Evolutionary conservation across 2,888 invertebrate genomes (phyloP).

Genomic region (Tricholauxania praeusta): DNA sequence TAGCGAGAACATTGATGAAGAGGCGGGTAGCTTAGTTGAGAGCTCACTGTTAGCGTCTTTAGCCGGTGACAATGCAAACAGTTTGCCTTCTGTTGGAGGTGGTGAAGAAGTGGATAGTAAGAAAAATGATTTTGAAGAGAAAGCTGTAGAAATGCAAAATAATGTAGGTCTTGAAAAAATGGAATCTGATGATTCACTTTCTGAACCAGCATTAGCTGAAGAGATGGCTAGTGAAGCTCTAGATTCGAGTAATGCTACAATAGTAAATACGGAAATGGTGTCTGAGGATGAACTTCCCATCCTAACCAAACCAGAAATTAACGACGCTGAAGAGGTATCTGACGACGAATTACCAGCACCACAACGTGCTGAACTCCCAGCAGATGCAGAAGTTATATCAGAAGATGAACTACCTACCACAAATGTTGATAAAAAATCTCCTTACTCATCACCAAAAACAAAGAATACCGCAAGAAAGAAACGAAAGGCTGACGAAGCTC

Average conservation of each 20-base stretch:
- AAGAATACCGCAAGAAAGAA: conserved; percentile 40
- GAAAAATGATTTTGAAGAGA: conserved; percentile 59
- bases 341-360: conserved; percentile 82
- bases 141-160: conserved; percentile 48
- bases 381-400: conserved; percentile 82
- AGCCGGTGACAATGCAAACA: conserved; percentile 68
- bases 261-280: conserved; percentile 86
- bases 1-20: conserved; percentile 51
- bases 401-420: conserved; percentile 80
- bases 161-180: conserved; percentile 53
- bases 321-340: conserved; percentile 86
- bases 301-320: conserved; percentile 80
- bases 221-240: conserved; percentile 58
- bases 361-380: conserved; percentile 77
- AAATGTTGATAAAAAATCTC: conserved; percentile 42
- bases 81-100: conserved; percentile 65
- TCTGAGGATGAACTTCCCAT: conserved; percentile 86
- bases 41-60: conserved; percentile 66
- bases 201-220: conserved; percentile 63
- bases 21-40: conserved; percentile 60
- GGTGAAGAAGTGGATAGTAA: conserved; percentile 58
- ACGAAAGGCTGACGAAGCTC: conserved; percentile 40
- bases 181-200: conserved; percentile 61
- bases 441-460: conserved; percentile 44
- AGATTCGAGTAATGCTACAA: conserved; percentile 66